Percentiles rank a stretch among this genome's conserved stretches.
Evolutionary conservation across 2,113 vertebrate genomes (phyloP).

Genomic region (mouse (Mus musculus)): DNA sequence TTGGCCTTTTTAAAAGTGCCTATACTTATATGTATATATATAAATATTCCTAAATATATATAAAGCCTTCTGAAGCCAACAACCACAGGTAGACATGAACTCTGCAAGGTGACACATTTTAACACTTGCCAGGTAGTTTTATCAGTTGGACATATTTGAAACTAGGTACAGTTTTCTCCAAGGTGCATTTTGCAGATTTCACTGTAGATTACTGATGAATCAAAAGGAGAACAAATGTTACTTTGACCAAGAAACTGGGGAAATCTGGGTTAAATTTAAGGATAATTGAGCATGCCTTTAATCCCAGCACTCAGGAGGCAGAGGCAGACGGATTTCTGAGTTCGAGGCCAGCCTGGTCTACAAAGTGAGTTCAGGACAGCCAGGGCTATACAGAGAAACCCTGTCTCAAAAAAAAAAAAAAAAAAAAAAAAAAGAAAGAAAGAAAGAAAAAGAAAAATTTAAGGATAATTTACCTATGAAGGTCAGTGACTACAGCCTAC

Average conservation of each 20-base stretch:
- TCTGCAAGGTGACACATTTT: background rate
- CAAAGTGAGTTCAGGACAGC: no score
- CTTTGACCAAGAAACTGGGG: background rate
- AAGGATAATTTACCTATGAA: background rate
- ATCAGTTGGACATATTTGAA: background rate
- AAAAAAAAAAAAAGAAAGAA: no score
- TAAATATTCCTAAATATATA: no score
- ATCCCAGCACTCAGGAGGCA: no score
- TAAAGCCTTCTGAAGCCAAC: background rate
- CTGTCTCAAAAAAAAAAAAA: no score
- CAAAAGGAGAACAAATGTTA: background rate
- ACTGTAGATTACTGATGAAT: background rate
- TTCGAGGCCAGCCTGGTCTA: no score
- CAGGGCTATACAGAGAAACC: no score
- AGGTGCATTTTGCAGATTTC: background rate
- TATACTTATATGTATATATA: no score
- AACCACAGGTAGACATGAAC: background rate
- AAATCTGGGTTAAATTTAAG: conserved; percentile 2
- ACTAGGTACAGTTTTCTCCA: background rate
- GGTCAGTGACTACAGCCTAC: background rate
- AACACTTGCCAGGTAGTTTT: background rate
- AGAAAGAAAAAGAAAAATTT: background rate
- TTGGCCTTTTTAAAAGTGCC: no score
- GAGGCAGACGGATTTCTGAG: no score
- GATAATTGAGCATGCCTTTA: background rate